Evolutionary conservation across 2,113 vertebrate genomes (phyloP).

Genomic region (Accipiter virgatus): DNA sequence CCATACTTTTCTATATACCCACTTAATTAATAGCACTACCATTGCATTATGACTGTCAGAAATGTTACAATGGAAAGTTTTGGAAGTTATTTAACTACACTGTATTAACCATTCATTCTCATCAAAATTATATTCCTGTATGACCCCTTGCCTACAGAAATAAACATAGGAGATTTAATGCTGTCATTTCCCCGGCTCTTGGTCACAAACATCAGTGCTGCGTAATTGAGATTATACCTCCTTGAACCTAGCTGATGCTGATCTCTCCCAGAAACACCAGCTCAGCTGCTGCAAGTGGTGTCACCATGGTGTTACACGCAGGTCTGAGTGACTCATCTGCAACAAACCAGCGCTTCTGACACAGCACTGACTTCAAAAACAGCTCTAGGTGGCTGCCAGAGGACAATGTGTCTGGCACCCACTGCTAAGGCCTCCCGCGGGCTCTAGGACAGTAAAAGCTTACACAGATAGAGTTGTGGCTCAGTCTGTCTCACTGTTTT

Average conservation of each 20-base stretch:
- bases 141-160: conserved; percentile 30
- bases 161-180: background rate
- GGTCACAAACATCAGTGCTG: background rate
- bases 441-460: background rate
- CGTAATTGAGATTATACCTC: background rate
- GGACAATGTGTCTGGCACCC: background rate
- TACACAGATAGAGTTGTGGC: background rate
- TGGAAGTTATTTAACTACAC: conserved; percentile 67
- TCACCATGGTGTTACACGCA: accelerated
- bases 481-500: background rate
- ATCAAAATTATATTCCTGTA: conserved; percentile 44
- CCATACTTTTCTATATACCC: conserved; percentile 42
- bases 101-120: conserved; percentile 53
- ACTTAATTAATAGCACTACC: conserved; percentile 47
- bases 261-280: background rate
- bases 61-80: background rate
- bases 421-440: background rate
- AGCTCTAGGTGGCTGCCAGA: background rate
- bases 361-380: accelerated
- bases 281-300: background rate
- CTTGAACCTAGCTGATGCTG: background rate
- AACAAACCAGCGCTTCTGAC: accelerated
- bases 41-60: conserved; percentile 50
- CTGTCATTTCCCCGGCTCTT: background rate
- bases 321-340: background rate